Percentiles rank a stretch among this genome's conserved stretches.
Conservation (phyloP, 2,113 vertebrate species). For the Desmodus rotundus region DNA sequence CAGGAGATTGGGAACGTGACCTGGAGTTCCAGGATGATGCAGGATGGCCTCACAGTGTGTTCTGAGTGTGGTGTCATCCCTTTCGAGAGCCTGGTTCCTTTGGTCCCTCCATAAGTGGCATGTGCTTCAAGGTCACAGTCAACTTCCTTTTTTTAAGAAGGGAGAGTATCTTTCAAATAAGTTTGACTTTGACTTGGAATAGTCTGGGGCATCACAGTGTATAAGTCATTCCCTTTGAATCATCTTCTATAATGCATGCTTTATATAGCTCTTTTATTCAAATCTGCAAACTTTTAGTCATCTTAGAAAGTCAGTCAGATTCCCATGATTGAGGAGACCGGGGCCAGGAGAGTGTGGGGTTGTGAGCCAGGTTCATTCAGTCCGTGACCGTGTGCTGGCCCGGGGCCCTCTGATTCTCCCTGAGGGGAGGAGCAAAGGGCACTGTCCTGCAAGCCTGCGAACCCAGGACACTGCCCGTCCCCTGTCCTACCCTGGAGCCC, state of each 20-base stretch:
- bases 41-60: not conserved
- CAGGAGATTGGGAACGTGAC: not conserved
- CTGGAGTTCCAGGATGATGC: not conserved
- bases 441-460: accelerated
- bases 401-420: not conserved
- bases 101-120: not conserved
- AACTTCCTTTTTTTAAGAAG: not conserved
- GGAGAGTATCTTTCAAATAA: not conserved
- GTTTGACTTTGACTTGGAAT: not conserved
- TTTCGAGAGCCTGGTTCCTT: not conserved
- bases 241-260: not conserved
- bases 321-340: not conserved
- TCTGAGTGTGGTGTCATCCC: accelerated
- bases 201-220: not conserved
- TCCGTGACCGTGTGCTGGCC: not conserved
- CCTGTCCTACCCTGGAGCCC: not conserved
- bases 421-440: not conserved
- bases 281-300: not conserved
- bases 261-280: not conserved
- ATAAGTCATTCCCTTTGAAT: not conserved
- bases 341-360: not conserved
- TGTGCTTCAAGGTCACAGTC: not conserved
- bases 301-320: not conserved
- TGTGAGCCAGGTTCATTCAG: not conserved
- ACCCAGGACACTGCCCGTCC: accelerated